Evolutionary conservation across 2,797 vertebrate species (phyloP).

Genomic region (Rhynchotus rufescens): DNA sequence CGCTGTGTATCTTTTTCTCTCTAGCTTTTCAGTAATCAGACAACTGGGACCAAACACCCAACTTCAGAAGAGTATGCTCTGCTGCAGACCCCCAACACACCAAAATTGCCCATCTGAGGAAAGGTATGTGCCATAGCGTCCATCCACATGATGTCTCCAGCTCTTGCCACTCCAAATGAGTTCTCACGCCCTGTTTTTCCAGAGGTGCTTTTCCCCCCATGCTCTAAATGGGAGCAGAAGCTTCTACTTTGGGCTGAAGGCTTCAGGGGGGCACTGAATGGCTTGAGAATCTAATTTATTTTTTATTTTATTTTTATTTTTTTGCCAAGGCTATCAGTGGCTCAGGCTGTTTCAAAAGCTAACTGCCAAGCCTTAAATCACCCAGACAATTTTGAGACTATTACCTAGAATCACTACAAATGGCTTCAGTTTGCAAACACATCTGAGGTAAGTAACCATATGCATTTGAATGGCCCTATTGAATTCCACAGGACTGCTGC

Average conservation of each 20-base stretch:
- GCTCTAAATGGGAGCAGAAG: neutral
- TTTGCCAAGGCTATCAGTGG: neutral
- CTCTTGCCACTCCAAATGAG: neutral
- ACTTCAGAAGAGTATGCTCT: neutral
- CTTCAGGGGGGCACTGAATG: neutral
- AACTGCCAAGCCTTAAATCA: neutral
- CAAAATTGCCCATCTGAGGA: neutral
- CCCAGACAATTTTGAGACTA: neutral
- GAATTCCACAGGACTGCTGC: neutral
- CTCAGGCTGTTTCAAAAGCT: neutral
- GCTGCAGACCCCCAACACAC: neutral
- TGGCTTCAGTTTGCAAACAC: neutral
- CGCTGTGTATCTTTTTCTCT: neutral
- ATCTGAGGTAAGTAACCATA: neutral
- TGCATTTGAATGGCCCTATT: neutral
- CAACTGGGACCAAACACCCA: neutral
- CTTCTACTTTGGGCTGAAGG: neutral
- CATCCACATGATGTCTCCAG: accelerated
- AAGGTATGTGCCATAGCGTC: neutral
- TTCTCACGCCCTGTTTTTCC: neutral
- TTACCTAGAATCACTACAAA: neutral
- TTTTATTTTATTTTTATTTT: accelerated
- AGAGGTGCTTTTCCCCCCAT: neutral
- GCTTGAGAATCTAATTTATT: neutral
- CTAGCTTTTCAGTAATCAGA: neutral